Evolutionary conservation across 2,113 vertebrate genomes (phyloP).

Genomic region (Chelonoidis abingdonii): DNA sequence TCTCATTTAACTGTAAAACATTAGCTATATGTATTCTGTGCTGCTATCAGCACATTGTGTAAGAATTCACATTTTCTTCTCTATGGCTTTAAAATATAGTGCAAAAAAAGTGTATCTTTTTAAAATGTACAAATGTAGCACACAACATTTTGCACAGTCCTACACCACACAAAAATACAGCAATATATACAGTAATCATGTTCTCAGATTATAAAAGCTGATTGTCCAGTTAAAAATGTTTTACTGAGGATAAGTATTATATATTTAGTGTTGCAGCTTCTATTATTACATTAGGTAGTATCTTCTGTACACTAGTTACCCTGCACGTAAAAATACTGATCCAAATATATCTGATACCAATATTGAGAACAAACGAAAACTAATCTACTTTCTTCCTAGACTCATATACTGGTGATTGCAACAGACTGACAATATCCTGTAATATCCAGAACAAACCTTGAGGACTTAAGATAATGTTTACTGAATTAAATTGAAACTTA

Average conservation of each 20-base stretch:
- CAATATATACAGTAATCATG: background rate
- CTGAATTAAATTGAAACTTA: background rate
- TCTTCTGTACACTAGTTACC: background rate
- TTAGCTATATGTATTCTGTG: background rate
- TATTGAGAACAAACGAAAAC: background rate
- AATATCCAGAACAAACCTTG: background rate
- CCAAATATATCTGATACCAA: conserved; percentile 1
- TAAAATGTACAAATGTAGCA: background rate
- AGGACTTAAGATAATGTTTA: background rate
- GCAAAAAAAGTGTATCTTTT: background rate
- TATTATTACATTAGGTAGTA: conserved; percentile 4
- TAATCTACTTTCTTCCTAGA: background rate
- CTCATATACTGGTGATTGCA: background rate
- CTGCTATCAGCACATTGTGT: background rate
- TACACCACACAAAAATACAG: background rate
- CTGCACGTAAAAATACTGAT: background rate
- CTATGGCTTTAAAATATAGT: conserved; percentile 8
- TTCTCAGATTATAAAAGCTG: conserved; percentile 21
- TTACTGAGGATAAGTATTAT: background rate
- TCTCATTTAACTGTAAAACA: background rate
- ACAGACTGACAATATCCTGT: background rate
- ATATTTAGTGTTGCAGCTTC: background rate
- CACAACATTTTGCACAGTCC: background rate
- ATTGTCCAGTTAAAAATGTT: conserved; percentile 16
- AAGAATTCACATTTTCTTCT: background rate